Evolutionary conservation across 2,113 vertebrate genomes (phyloP), one percentile per base, ranked within the genome.

Genomic region (Peromyscus leucopus): DNA sequence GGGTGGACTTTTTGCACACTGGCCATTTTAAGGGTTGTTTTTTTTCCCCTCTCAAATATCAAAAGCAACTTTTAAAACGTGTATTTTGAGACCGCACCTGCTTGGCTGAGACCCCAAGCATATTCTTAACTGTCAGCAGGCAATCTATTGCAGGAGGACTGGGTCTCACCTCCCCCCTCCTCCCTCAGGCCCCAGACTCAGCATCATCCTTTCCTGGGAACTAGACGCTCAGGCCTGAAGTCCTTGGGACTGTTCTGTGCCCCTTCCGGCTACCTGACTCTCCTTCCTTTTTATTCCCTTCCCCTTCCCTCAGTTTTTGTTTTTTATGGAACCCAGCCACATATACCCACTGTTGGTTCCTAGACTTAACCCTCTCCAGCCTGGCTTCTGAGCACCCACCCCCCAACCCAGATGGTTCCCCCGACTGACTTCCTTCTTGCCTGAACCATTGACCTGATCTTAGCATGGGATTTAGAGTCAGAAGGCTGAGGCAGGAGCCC

Each of bases 401-500:
- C 22, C 22, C 28, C 2, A 15, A 12, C 55, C 74, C 31, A 46
- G 75, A 48, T 74, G 42, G 80, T 83, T 92, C 78, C 91, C 93
- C 65, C 48, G 24, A 46, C 8, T 7, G 61, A 98, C 96, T 98
- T 98, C 97, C 97, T 95, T 96, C 67, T 96, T 61, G 88, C 69
- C 61, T 67, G 42, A 87, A 71, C 92, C 75, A 87, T 36, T 97
- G 97, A 95, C 90, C 74, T 4, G 92, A 65, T 75, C 76, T 69
- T 75, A 97, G 84, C 97, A 98, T 65, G 96, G 39, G 97, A 85
- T 83, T 89, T 90, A 65, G 95, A 97, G 97, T 98, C 97, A 98
- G 97, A 96, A 90, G 90, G 33, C 63, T 91, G 61, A 90, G 39
- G 83, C 74, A 36, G 51, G 89, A 79, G 42, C 55, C 39, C 71